A percentile compares a stretch with the other conserved stretches of the same genome.
These are phyloP conservation scores for Micronycteris hirsuta DNA, from an alignment of 2,113 vertebrate species.

Conservation along the genomic window DNA sequence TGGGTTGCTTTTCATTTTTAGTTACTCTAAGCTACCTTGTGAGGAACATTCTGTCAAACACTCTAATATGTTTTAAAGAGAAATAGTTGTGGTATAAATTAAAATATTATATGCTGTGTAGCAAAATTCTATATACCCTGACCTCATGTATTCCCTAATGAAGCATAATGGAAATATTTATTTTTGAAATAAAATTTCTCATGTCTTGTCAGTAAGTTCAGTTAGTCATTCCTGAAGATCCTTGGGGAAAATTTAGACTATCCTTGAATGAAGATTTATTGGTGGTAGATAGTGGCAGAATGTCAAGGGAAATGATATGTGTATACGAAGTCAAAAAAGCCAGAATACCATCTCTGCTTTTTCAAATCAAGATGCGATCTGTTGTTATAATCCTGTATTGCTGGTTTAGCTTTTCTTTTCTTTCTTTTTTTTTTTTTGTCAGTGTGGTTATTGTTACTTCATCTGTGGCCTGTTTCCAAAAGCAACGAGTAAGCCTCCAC, in stretches of 20 bases:
- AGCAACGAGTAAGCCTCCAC: conserved; percentile 66
- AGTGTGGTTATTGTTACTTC: conserved; percentile 75
- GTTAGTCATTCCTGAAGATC: conserved; percentile 58
- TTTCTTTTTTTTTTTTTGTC: conserved; percentile 45
- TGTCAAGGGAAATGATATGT: conserved; percentile 40
- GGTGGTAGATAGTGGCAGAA: background rate
- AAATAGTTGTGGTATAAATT: conserved; percentile 50
- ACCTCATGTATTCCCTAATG: conserved; percentile 51
- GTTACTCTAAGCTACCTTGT: background rate
- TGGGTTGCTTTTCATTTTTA: conserved; percentile 19
- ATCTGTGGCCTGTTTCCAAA: conserved; percentile 75
- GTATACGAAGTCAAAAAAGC: background rate
- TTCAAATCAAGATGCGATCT: conserved; percentile 70
- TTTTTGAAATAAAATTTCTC: conserved; percentile 73
- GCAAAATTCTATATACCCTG: conserved; percentile 44
- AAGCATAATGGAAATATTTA: conserved; percentile 64
- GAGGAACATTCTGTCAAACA: conserved; percentile 7
- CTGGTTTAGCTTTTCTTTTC: conserved; percentile 64
- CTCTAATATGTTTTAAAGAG: conserved; percentile 26
- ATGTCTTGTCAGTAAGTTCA: conserved; percentile 34
- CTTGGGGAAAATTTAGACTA: conserved; percentile 48
- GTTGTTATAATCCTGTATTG: conserved; percentile 77
- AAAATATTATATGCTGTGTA: background rate
- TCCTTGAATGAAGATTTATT: conserved; percentile 52
- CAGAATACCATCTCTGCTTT: conserved; percentile 54